Percentiles rank a stretch among this genome's conserved stretches.
phyloP scores from a whole-genome alignment of 2,888 invertebrate species.

The Erebia ligea region DNA sequence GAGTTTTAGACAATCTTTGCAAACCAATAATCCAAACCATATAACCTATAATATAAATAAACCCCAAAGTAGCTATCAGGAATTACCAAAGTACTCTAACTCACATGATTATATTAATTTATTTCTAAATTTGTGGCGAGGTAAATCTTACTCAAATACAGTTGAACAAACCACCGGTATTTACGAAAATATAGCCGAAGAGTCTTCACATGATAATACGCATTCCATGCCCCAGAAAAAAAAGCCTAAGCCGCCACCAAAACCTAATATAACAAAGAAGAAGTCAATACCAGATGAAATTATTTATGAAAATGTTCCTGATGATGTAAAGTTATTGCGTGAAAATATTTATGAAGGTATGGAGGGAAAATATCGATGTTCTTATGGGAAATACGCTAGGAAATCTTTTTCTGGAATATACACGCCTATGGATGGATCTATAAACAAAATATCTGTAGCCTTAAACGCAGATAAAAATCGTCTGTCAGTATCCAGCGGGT shows the following conservation, averaged over 20 bases:
- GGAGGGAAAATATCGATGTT: not conserved
- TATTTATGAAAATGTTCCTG: conserved; percentile 49
- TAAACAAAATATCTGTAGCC: not conserved
- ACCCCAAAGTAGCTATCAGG: not conserved
- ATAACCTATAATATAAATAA: conserved; percentile 4
- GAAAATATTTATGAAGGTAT: not conserved
- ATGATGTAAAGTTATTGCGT: conserved; percentile 44
- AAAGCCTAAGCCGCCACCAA: conserved; percentile 35
- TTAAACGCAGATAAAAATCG: not conserved
- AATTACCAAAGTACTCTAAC: not conserved
- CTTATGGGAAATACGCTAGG: conserved; percentile 9
- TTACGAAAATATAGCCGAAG: conserved; percentile 7
- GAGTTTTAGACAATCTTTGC: not conserved
- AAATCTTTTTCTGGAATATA: conserved; percentile 15
- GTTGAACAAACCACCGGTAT: not conserved
- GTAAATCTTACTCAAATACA: not conserved
- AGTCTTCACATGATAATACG: not conserved
- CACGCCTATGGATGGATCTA: not conserved
- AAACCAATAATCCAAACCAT: conserved; percentile 13
- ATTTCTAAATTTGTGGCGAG: conserved; percentile 8
- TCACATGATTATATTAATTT: not conserved
- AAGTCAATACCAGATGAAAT: not conserved
- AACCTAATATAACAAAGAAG: conserved; percentile 13
- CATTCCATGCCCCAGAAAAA: conserved; percentile 36
- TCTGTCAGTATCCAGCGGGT: conserved; percentile 1